A percentile compares a stretch with the other conserved stretches of the same genome.
These are phyloP conservation scores for Calliphora vicina DNA, from an alignment of 1,140 invertebrate species.

Conservation along the genomic window DNA sequence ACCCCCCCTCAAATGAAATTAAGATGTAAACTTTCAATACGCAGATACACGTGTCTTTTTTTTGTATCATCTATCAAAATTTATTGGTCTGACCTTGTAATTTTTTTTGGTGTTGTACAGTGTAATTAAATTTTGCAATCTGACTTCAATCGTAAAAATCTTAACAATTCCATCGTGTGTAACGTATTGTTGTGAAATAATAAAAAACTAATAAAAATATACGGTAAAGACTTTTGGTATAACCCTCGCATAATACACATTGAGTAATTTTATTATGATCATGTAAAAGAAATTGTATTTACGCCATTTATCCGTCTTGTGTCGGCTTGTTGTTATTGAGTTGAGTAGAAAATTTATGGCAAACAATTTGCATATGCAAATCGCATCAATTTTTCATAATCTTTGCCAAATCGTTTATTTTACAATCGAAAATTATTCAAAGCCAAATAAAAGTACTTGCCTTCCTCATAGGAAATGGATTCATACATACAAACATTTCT, in stretches of 20 bases:
- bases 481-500: background rate
- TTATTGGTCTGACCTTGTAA: too few species aligned
- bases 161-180: too few species aligned
- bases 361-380: constrained; percentile 64
- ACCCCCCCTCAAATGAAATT: too few species aligned
- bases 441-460: constrained; percentile 20
- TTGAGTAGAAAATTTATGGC: constrained; percentile 55
- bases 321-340: background rate
- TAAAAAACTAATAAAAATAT: too few species aligned
- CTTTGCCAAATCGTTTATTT: constrained; percentile 46
- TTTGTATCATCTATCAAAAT: too few species aligned
- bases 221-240: too few species aligned
- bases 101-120: too few species aligned
- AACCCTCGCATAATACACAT: background rate
- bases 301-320: background rate
- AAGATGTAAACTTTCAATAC: too few species aligned
- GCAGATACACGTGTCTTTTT: too few species aligned
- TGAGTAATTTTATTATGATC: background rate
- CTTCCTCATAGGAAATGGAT: background rate
- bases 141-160: too few species aligned
- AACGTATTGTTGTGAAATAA: too few species aligned
- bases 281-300: background rate
- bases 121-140: too few species aligned
- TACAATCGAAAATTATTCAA: constrained; percentile 63
- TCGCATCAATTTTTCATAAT: constrained; percentile 63